Evolutionary conservation across 2,888 invertebrate genomes (phyloP).

Genomic region (Seira sanloemensis): DNA sequence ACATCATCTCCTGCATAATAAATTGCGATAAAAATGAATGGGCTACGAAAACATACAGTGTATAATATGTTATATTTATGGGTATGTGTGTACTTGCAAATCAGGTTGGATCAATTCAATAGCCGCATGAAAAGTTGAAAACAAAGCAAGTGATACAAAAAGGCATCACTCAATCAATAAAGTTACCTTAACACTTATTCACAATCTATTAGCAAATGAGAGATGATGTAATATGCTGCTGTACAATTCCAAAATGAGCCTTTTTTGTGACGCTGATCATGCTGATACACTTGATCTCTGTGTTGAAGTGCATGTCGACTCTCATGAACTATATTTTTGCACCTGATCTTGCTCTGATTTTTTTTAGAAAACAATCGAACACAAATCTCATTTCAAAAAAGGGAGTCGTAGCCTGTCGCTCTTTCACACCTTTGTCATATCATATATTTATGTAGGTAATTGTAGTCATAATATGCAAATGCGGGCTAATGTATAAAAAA

Average conservation of each 20-base stretch:
- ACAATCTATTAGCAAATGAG: no score
- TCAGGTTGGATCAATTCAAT: neutral
- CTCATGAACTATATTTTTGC: neutral
- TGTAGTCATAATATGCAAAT: neutral
- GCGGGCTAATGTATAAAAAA: neutral
- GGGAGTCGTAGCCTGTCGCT: neutral
- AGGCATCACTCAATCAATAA: neutral
- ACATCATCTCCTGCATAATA: conserved; percentile 19
- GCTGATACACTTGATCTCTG: neutral
- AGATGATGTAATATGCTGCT: neutral
- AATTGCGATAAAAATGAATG: no score
- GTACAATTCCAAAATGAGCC: neutral
- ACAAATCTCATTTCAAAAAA: neutral
- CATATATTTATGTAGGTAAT: conserved; percentile 1
- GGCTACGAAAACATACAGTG: no score
- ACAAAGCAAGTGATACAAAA: neutral
- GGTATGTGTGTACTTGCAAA: no score
- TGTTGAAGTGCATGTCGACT: neutral
- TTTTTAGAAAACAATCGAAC: no score
- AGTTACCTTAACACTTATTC: no score
- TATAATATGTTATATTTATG: no score
- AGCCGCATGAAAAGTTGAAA: neutral
- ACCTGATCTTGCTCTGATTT: neutral
- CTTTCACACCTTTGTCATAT: neutral
- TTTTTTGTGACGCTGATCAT: neutral